phyloP scores from a whole-genome alignment of 2,888 invertebrate genomes.

The Amphimallon solstitiale region DNA sequence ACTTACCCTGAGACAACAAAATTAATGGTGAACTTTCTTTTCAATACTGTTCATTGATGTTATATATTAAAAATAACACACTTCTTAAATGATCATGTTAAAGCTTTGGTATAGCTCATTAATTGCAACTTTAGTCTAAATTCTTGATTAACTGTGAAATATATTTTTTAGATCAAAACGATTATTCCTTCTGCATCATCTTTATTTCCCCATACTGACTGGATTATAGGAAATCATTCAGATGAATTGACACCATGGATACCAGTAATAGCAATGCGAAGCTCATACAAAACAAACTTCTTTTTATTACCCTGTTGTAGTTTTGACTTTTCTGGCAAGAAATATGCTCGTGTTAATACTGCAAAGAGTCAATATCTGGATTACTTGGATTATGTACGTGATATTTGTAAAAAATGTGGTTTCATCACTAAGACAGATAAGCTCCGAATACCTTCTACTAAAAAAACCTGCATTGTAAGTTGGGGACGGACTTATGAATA shows the following conservation, averaged over 20 bases:
- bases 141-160: too few relatives aligned
- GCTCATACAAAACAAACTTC: conserved; percentile 79
- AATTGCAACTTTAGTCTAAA: too few relatives aligned
- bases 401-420: conserved; percentile 74
- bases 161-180: conserved; percentile 71
- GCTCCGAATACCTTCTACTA: conserved; percentile 96
- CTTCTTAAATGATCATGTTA: too few relatives aligned
- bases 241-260: conserved; percentile 99
- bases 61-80: too few relatives aligned
- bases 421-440: conserved; percentile 81
- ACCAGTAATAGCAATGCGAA: conserved; percentile 87
- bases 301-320: conserved; percentile 96
- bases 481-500: conserved; percentile 62
- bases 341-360: conserved; percentile 79
- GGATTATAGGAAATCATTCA: conserved; percentile 98
- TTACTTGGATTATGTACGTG: conserved; percentile 74
- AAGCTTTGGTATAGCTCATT: too few relatives aligned
- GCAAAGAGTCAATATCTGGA: conserved; percentile 81
- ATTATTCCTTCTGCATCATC: conserved; percentile 75
- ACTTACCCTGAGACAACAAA: conserved; percentile 73
- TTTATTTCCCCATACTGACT: conserved; percentile 79
- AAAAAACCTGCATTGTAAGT: conserved; percentile 83
- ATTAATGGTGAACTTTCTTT: conserved; percentile 68
- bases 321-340: conserved; percentile 87
- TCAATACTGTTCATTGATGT: too few relatives aligned